Percentiles rank a stretch among this genome's conserved stretches.
These are phyloP conservation scores for Hecatera dysodea DNA, from an alignment of 2,888 invertebrate genomes.

Conservation along the genomic window DNA sequence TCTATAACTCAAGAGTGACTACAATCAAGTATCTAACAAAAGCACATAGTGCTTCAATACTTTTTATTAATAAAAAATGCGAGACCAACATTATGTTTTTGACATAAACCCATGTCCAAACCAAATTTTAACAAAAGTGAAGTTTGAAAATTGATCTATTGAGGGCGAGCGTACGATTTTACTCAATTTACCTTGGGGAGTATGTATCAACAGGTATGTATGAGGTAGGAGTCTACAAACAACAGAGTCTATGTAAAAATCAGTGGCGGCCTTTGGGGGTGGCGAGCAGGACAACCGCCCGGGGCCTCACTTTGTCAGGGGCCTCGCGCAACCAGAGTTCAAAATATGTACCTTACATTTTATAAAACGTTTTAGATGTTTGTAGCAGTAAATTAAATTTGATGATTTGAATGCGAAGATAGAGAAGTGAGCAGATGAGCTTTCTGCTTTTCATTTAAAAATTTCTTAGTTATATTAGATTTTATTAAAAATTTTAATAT, in stretches of 20 bases:
- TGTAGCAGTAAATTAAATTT: too few relatives aligned
- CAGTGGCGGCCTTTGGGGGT: too few relatives aligned
- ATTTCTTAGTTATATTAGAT: too few relatives aligned
- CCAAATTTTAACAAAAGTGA: not conserved
- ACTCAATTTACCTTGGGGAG: slow-evolving; percentile 14
- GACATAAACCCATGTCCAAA: not conserved
- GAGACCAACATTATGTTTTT: not conserved
- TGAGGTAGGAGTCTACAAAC: not conserved
- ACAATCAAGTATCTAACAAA: not conserved
- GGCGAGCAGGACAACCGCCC: too few relatives aligned
- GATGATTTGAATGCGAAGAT: too few relatives aligned
- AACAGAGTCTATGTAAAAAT: slow-evolving; percentile 1
- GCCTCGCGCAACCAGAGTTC: too few relatives aligned
- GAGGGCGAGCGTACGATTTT: slow-evolving; percentile 8
- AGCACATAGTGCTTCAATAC: not conserved
- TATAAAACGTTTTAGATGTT: too few relatives aligned
- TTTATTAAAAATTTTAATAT: too few relatives aligned
- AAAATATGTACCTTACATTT: too few relatives aligned
- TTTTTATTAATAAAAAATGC: not conserved
- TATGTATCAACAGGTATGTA: slow-evolving; percentile 1
- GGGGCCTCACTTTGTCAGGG: too few relatives aligned
- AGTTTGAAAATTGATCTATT: not conserved
- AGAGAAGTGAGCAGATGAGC: too few relatives aligned
- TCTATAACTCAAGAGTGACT: not conserved
- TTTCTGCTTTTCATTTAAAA: too few relatives aligned